Conservation (phyloP, 1,140 invertebrate genomes). For the Neoseiulus cucumeris region DNA sequence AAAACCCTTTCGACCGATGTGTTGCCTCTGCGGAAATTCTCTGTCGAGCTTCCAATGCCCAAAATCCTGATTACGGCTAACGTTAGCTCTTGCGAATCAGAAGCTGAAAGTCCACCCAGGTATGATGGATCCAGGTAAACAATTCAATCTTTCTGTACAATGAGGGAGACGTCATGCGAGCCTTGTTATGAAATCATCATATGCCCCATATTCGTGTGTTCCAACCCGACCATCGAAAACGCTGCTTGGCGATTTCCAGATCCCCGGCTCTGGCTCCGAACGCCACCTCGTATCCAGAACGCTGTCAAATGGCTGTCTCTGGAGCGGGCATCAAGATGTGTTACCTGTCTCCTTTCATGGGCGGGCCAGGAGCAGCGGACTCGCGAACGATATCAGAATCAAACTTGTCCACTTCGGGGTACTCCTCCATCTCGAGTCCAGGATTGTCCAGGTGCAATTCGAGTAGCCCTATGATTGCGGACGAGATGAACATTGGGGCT, state of each 20-base stretch:
- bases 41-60: conserved; percentile 44
- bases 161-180: no score
- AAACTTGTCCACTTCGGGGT: conserved; percentile 57
- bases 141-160: no score
- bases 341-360: conserved; percentile 47
- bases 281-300: not conserved
- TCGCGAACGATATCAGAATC: conserved; percentile 47
- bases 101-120: conserved; percentile 33
- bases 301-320: not conserved
- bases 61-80: conserved; percentile 50
- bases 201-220: no score
- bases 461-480: conserved; percentile 39
- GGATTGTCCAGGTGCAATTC: conserved; percentile 52
- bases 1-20: not conserved
- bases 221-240: no score
- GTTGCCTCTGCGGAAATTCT: conserved; percentile 22
- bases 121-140: conserved; percentile 15
- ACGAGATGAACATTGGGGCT: conserved; percentile 9
- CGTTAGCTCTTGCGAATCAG: conserved; percentile 48
- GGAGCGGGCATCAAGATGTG: conserved; percentile 28
- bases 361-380: conserved; percentile 42
- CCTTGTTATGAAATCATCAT: no score
- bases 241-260: conserved; percentile 25
- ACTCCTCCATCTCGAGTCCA: conserved; percentile 55
- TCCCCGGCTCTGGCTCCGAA: conserved; percentile 19